phyloP scores from a whole-genome alignment of 1,140 invertebrate genomes.

The Achatina immaculata region DNA sequence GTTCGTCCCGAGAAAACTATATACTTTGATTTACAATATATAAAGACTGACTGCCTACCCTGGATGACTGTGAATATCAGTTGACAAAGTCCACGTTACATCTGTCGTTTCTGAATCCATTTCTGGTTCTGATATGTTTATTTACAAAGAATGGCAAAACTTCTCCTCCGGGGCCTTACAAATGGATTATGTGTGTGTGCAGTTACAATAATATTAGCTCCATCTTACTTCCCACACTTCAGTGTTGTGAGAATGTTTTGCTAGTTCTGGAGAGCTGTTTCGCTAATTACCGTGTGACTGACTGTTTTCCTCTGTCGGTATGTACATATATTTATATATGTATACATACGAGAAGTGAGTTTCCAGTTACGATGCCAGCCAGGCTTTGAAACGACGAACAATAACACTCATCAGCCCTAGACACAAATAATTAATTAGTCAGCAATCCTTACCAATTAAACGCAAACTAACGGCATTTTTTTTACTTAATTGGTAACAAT shows the following conservation, averaged over 20 bases:
- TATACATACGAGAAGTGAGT: not conserved
- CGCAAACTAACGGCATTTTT: not conserved
- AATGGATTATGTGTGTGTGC: too few species aligned
- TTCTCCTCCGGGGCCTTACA: too few species aligned
- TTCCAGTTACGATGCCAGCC: not conserved
- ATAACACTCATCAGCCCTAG: not conserved
- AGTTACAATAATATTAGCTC: not conserved
- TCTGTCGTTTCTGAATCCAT: not conserved
- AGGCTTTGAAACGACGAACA: not conserved
- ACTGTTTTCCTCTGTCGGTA: not conserved
- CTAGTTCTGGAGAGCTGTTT: not conserved
- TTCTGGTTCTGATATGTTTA: not conserved
- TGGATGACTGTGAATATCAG: not conserved
- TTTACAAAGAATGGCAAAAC: not conserved
- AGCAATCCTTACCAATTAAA: constrained; percentile 1
- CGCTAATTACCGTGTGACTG: not conserved
- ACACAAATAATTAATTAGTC: not conserved
- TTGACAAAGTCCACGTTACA: not conserved
- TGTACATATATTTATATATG: too few species aligned
- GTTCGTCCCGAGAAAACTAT: not conserved
- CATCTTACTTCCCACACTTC: not conserved
- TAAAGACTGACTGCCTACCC: not conserved
- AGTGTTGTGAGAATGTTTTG: not conserved
- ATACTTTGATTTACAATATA: too few species aligned
- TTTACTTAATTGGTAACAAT: not conserved